Evolutionary conservation across 2,888 invertebrate species (phyloP), one percentile per base, ranked within the genome.

Genomic region (Catocala nupta): DNA sequence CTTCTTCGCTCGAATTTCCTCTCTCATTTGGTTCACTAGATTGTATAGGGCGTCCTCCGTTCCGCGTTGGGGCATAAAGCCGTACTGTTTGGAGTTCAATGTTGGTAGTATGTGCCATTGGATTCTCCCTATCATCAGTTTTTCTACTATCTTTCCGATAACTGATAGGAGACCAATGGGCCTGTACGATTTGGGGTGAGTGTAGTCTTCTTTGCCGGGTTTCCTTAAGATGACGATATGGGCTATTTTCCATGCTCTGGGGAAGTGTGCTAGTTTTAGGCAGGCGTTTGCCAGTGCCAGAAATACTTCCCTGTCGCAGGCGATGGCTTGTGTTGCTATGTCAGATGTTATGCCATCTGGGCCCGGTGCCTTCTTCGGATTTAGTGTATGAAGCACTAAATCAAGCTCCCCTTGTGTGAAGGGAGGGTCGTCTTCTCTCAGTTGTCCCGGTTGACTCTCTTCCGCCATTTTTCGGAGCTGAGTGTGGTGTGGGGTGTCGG

Each of bases 361-460:
- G 0, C 64, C 64, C 0, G 64, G 64, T 7, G 64, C 64, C 12
- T 63, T 63, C 10, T 59, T 64, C 0, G 59, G 59, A 16, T 64
- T 56, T 12, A 63, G 59, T 7, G 43, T 36, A 0, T 42, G 1
- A 43, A 56, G 42, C 0, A 56, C 43, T 11, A 1, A 5, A 1
- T 11, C 4, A 1, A 44, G 11, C 11, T 44, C 43, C 5, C 5
- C 43, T 5, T 11, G 10, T 11, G 43, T 44, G 4, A 44, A 44
- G 10, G 43, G 43, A n/a, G 43, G 43, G 11, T 44, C 43, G n/a
- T 11, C 10, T 1, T 10, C 5, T 11, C 0, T 5, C 10, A 5
- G 11, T 44, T 44, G 12, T 1, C 11, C 11, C n/a, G 11, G 11
- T 5, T 12, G 0, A 9, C 16, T 11, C 9, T 1, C 7, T 1